Evolutionary conservation across 1,140 invertebrate genomes (phyloP).

Genomic region (Phortica variegata): DNA sequence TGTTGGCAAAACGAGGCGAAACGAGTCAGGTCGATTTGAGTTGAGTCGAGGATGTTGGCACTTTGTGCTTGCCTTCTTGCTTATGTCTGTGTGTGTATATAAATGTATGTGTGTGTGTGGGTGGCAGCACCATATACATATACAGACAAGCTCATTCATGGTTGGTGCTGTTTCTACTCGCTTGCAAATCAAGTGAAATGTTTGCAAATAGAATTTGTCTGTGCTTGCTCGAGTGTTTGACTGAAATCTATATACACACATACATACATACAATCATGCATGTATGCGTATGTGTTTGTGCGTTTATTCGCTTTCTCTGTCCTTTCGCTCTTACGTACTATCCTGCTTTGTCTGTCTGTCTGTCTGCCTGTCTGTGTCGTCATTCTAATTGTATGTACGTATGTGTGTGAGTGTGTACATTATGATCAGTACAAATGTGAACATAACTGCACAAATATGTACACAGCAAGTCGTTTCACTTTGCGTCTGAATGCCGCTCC

Average conservation of each 20-base stretch:
- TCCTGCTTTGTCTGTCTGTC: conserved; percentile 10
- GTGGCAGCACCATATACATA: conserved; percentile 13
- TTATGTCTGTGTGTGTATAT: conserved; percentile 2
- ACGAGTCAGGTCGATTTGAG: not conserved
- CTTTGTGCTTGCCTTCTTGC: not conserved
- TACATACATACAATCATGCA: conserved; percentile 18
- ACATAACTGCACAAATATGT: conserved; percentile 57
- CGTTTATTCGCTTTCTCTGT: not conserved
- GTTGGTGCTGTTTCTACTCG: conserved; percentile 35
- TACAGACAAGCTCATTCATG: conserved; percentile 6
- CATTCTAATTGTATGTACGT: not conserved
- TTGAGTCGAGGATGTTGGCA: not conserved
- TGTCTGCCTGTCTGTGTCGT: conserved; percentile 28
- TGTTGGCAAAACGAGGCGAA: too few species aligned
- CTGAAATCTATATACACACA: conserved; percentile 54
- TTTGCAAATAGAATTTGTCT: conserved; percentile 58
- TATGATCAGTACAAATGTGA: conserved; percentile 57
- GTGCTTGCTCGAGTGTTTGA: conserved; percentile 56
- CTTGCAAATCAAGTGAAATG: conserved; percentile 58
- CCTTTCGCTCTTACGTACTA: not conserved
- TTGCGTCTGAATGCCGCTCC: too few species aligned
- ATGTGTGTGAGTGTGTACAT: conserved; percentile 40
- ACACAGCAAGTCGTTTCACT: conserved; percentile 47
- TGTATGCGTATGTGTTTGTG: conserved; percentile 16
- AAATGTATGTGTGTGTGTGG: not conserved